Evolutionary conservation across 1,140 invertebrate genomes (phyloP), one percentile per base, ranked within the genome.

Genomic region (Plutomurus gul): DNA sequence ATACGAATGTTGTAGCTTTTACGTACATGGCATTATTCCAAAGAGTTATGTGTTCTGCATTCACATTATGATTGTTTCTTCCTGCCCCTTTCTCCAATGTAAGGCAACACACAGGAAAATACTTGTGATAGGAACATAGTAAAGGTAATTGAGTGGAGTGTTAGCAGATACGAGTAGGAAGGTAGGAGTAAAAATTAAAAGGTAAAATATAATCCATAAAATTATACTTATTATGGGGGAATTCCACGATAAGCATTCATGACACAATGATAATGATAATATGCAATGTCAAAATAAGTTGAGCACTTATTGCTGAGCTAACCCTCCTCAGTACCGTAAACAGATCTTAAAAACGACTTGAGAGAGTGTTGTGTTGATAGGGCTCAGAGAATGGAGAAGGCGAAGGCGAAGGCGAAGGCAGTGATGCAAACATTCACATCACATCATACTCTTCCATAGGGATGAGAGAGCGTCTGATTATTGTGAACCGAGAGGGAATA

Each of bases 221-320:
- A 65, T 65, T 65, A 65, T 65, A 65, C 56, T 33, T 36, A 30
- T 65, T 65, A 65, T 33, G 30, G 56, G 56, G 56, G 56, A 65
- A 65, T 65, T 65, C 56, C 56, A 65, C 25, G 56, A 36, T 65
- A 65, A 33, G 36, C 56, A 65, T 65, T 65, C 56, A 65, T n/a
- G 36, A 65, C 30, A 27, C 36, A 65, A 65, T 65, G 36, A 51
- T 65, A 65, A 65, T 65, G 36, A 51, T 51, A 22, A 65, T 65
- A 65, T 65, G 56, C 56, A 65, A 78, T 72, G 76, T 78, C 76
- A 72, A 56, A 71, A 78, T 78, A 78, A 78, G 71, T 72, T 70
- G 60, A 56, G 18, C 33, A 47, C 18, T 39, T 56, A 56, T 51
- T 56, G 47, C 46, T 56, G 37, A 16, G 56, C 56, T 33, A 33